Evolutionary conservation across 1,140 invertebrate species (phyloP), one percentile per base, ranked within the genome.

Genomic region (Lepidurus arcticus): DNA sequence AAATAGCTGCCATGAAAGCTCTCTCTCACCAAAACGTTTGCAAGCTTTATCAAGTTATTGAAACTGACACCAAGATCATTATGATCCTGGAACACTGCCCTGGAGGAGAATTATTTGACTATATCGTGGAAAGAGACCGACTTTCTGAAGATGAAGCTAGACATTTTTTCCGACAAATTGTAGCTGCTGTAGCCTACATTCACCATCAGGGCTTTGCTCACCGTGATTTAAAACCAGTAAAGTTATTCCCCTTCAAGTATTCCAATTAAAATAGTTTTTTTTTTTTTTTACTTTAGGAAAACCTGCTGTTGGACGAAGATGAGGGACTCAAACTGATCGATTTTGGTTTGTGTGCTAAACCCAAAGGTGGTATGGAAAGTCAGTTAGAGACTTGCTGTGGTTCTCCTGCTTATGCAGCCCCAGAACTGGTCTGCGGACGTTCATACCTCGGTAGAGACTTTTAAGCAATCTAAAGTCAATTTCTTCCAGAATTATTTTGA

Each of bases 331-430:
- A 95, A 84, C 84, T 96, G 73, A 96, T 96, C 81, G 94, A 96
- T 85, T 96, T 96, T 88, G 94, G 94, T 44, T 85, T 96, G 9
- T 95, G 94, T 87, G 93, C 94, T 1, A 91, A 91, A 83, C 93
- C 93, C 13, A 87, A 86, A 82, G 91, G 89, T 81, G 91, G 91
- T 24, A 88, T 92, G 86, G 86, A 89, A 73, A 84, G 87, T 53
- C 87, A 88, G 80, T 84, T 94, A 65, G 88, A 89, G 44, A 94
- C 93, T 42, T 93, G 91, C 78, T 94, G 93, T 86, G 93, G 93
- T 7, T 93, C 91, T 78, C 92, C 92, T 13, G 92, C 91, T 0
- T 95, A 94, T 86, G 93, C 92, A 44, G 91, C 88, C 11, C 88
- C 88, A 74, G 88, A 89, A 82, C 84, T 89, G 6, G 87, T 89